phyloP scores from a whole-genome alignment of 2,888 invertebrate genomes.

The Drosophila hamatofila region DNA sequence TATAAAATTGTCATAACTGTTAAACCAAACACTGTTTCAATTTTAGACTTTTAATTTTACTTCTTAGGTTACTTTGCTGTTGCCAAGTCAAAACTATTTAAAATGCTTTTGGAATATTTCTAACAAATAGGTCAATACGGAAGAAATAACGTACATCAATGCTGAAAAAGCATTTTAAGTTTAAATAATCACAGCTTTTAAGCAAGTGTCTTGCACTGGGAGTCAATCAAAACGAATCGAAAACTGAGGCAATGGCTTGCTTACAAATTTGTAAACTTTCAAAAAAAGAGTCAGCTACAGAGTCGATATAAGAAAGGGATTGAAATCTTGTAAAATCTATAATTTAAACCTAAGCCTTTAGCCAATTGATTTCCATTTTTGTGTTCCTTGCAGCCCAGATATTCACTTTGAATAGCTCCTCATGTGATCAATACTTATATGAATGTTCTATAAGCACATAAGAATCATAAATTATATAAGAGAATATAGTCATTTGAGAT shows the following conservation, averaged over 20 bases:
- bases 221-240: too few relatives aligned
- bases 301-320: not conserved
- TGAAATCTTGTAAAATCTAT: not conserved
- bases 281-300: not conserved
- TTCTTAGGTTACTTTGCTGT: too few relatives aligned
- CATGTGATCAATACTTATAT: not conserved
- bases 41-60: too few relatives aligned
- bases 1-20: not conserved
- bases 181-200: too few relatives aligned
- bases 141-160: too few relatives aligned
- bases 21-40: not conserved
- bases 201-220: too few relatives aligned
- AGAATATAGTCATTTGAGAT: not conserved
- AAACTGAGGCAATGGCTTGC: not conserved
- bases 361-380: not conserved
- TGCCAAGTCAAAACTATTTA: too few relatives aligned
- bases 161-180: too few relatives aligned
- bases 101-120: not conserved
- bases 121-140: not conserved
- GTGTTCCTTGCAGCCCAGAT: not conserved
- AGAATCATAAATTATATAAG: not conserved
- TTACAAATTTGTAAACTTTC: too few relatives aligned
- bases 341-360: too few relatives aligned
- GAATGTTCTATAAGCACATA: not conserved
- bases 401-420: not conserved